Base-by-base conservation (phyloP, 2,888 invertebrate species). In the Catocala nupta region DNA sequence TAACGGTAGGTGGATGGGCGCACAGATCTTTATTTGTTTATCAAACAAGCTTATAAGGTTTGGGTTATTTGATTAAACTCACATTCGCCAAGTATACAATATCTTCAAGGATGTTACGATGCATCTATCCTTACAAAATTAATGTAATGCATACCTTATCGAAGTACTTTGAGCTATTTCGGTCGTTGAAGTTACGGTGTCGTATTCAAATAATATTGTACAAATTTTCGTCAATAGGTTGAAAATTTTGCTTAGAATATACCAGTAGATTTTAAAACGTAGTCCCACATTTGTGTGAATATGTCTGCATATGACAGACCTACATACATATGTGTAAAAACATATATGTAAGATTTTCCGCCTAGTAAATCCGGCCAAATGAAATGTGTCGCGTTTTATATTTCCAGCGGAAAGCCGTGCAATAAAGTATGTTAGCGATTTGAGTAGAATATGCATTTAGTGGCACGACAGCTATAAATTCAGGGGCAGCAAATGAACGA, bases 361-460 rank as follows among this genome's bases (percentile, higher is more conserved):
- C 74, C 45, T 67, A 70, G 71, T 70, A 74, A 76, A 73, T 69
- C 69, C 70, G 48, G 60, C 63, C 71, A 76, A 81, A 82, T 80
- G 75, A 80, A 78, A 81, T 81, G 75, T 80, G 80, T 80, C 78
- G 77, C 75, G 71, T 83, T 85, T 84, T 81, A 85, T 81, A 83
- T 84, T 82, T 78, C 71, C 78, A 76, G 76, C 80, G 78, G 75
- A 81, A 86, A 83, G 81, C 80, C 80, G 63, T 76, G 83, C 82
- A 78, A 86, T 87, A 86, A 83, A 87, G 83, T 81, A 84, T 82
- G 82, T 81, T 78, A 79, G 84, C 85, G 83, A 86, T 88, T 85
- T 84, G 81, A 80, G 83, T 78, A 84, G 85, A 88, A 88, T 89
- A 88, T 88, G 87, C 87, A 89, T 88, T 88, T 87, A 85, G 85